phyloP scores from a whole-genome alignment of 2,888 invertebrate species.

The Stenodema calcarata region DNA sequence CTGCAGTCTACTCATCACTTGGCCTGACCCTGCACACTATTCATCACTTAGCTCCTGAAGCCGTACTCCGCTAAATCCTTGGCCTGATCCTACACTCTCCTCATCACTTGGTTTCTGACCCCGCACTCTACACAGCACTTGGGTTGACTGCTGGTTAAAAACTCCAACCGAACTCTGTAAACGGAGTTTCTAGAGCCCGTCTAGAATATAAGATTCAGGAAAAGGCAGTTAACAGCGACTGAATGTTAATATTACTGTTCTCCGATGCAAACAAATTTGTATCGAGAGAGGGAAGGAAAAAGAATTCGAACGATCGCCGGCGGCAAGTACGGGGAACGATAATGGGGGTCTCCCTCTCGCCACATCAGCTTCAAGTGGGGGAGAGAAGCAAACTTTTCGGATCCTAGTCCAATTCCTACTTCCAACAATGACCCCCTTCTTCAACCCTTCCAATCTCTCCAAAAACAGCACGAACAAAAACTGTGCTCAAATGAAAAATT shows the following conservation, averaged over 20 bases:
- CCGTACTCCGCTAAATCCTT: too few species aligned
- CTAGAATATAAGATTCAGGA: background rate
- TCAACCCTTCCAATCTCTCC: background rate
- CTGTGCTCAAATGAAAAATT: slow-evolving; percentile 25
- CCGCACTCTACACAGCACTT: too few species aligned
- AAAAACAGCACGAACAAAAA: slow-evolving; percentile 9
- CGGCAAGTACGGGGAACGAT: background rate
- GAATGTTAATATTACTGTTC: background rate
- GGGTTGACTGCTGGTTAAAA: too few species aligned
- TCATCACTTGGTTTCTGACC: too few species aligned
- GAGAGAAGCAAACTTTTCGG: slow-evolving; percentile 22
- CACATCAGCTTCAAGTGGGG: background rate
- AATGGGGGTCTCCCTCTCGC: background rate
- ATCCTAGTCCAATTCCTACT: slow-evolving; percentile 32
- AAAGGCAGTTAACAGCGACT: background rate
- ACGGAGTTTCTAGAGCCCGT: too few species aligned
- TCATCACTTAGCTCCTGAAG: too few species aligned
- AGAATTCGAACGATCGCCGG: background rate
- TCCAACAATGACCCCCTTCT: slow-evolving; percentile 17
- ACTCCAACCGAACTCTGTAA: too few species aligned
- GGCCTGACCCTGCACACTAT: too few species aligned
- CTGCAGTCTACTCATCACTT: too few species aligned
- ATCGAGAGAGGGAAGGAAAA: background rate
- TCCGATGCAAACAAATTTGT: slow-evolving; percentile 6
- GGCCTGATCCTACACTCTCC: too few species aligned